Base-by-base conservation (phyloP, 2,888 invertebrate species). In the Idaea biselata region DNA sequence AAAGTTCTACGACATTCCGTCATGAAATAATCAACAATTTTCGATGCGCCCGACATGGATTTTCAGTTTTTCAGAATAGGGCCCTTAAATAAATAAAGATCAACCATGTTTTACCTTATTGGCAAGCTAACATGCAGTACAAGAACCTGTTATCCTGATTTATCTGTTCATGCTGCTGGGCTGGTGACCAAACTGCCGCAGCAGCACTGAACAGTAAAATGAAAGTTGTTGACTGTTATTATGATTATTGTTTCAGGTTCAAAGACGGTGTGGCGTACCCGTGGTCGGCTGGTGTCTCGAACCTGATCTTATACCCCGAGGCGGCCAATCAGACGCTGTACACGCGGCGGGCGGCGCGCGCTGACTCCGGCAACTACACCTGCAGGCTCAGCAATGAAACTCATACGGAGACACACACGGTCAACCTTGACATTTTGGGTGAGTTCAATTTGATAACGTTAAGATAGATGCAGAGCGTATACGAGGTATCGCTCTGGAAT, bases 291-390 rank as follows among this genome's bases (percentile, higher is more conserved):
- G 95, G 94, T 57, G 93, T 94, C 60, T 96, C 96, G 53, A 94
- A 94, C 74, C 91, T 96, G 76, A 96, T 96, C 79, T 87, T 96
- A 73, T 96, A 95, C 80, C 96, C 96, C 0, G 95, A 96, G 85
- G 95, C 95, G 60, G 95, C 95, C 65, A 96, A 96, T 87, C 96
- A 96, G 88, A 96, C 96, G 60, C 93, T 96, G 74, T 96, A 96
- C 89, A 94, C 95, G 31, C 93, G 94, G 72, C 89, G 91, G 55
- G 94, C 95, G 31, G 93, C 93, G 54, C 89, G 93, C 59, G 93
- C 94, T 6, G 96, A 96, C 84, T 93, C 94, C 54, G 96, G 96
- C 63, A 94, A 95, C 86, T 96, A 96, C 86, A 95, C 95, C 58
- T 96, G 96, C 80, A 92, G 95, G 18, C 92, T 96, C 70, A 93